Evolutionary conservation across 1,140 invertebrate species (phyloP).

Genomic region (Bombus consobrinus): DNA sequence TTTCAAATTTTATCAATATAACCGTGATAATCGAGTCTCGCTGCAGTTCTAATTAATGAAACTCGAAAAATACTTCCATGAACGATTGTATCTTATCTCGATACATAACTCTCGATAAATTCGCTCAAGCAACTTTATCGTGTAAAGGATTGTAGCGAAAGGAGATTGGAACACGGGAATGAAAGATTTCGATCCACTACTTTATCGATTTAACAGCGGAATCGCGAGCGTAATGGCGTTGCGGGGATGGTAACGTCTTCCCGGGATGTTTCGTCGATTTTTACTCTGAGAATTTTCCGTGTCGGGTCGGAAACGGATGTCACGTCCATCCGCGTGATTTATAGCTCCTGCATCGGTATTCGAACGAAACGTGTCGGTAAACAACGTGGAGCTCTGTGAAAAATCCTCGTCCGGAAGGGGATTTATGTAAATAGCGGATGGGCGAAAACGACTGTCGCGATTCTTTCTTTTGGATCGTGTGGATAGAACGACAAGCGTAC

Average conservation of each 20-base stretch:
- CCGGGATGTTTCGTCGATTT: slow-evolving; percentile 20
- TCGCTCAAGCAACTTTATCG: neutral
- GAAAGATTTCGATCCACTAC: slow-evolving; percentile 8
- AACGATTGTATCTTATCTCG: neutral
- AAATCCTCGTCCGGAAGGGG: neutral
- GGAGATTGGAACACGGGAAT: neutral
- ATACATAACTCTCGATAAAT: neutral
- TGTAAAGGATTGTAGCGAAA: neutral
- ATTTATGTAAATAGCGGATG: slow-evolving; percentile 15
- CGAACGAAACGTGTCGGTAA: slow-evolving; percentile 31
- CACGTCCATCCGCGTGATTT: slow-evolving; percentile 34
- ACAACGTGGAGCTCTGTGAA: slow-evolving; percentile 22
- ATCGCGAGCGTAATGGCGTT: neutral
- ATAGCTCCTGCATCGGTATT: slow-evolving; percentile 10
- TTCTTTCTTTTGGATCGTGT: neutral
- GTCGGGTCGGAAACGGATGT: slow-evolving; percentile 14
- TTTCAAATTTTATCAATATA: too few relatives aligned
- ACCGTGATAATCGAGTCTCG: too few relatives aligned
- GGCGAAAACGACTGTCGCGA: neutral
- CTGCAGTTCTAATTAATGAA: too few relatives aligned
- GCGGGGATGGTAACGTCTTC: neutral
- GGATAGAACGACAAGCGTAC: neutral
- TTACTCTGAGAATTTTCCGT: slow-evolving; percentile 2
- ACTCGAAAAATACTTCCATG: neutral
- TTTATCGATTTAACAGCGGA: slow-evolving; percentile 19